Base-by-base conservation (phyloP, 2,888 invertebrate species). In the Xylota sylvarum region DNA sequence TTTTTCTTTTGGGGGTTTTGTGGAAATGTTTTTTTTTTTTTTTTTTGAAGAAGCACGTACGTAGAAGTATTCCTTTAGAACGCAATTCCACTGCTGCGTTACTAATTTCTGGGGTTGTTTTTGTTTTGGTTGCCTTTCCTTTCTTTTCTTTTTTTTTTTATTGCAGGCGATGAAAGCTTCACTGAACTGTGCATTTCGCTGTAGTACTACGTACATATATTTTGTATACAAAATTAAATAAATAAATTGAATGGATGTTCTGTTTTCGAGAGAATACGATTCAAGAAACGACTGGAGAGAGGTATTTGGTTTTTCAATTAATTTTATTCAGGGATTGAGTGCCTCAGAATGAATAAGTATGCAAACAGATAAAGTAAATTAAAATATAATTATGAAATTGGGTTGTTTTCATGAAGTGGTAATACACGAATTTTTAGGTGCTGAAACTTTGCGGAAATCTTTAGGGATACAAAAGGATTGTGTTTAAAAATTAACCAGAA, bases 1-100 rank as follows among this genome's bases (percentile, higher is more conserved):
- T 69, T 60, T 52, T 19, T 32, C 43, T 43, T 30, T 48, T n/a
- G 30, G 46, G 17, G 46, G 10, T 27, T 35, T 64, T n/a, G 27
- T 30, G 19, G 62, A 55, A 30, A 27, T 23, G 23, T 23, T 23
- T 23, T 23, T 3, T 40, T 50, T 40, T 27, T 67, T 19, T 58
- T 17, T 67, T 46, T 32, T 19, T 3, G 14, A n/a, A 64, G 17
- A 69, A 55, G 70, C 79, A 79, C 78, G 78, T 79, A 77, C 60
- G 74, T 74, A 69, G 2, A 7, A 37, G 76, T 23, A 64, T 82
- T 70, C 76, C 69, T 52, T 46, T 77, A 64, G 14, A 77, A 82
- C 82, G 77, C 64, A 82, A 70, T 82, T 77, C 64, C 40, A 69
- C 50, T 60, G 67, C 52, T 52, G 77, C 74, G 50, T 43, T 69